Percentiles rank a stretch among this genome's conserved stretches.
Conservation (phyloP, 2,888 invertebrate species). For the Mayetiola destructor region DNA sequence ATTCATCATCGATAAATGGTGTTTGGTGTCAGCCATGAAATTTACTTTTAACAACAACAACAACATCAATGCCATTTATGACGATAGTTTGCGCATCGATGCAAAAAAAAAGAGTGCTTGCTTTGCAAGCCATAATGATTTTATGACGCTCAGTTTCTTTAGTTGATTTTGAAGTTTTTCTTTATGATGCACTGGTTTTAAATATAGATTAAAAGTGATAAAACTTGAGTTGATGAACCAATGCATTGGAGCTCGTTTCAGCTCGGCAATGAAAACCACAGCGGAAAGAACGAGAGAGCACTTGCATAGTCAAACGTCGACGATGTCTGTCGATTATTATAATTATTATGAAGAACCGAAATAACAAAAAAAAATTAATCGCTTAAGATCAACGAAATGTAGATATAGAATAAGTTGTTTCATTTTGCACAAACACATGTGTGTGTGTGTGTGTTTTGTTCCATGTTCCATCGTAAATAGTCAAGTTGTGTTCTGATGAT, state of each 20-base stretch:
- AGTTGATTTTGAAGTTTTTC: no score
- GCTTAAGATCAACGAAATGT: constrained; percentile 1
- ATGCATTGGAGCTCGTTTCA: neutral
- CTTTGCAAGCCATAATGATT: no score
- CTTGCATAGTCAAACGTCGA: neutral
- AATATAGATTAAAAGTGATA: neutral
- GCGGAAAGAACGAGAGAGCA: neutral
- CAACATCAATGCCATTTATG: no score
- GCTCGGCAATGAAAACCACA: no score
- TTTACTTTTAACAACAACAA: no score
- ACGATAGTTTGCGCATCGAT: no score
- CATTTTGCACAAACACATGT: neutral
- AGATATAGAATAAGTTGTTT: constrained; percentile 9
- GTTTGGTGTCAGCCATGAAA: no score
- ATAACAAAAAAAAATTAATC: neutral
- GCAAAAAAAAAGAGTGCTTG: no score
- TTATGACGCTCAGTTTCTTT: no score
- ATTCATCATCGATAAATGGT: no score
- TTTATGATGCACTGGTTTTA: neutral
- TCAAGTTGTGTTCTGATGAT: neutral
- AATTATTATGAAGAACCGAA: neutral
- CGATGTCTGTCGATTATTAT: neutral
- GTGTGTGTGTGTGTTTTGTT: neutral
- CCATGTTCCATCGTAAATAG: neutral
- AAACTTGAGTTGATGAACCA: neutral